phyloP scores from a whole-genome alignment of 2,797 vertebrate species.

The Limosa lapponica region DNA sequence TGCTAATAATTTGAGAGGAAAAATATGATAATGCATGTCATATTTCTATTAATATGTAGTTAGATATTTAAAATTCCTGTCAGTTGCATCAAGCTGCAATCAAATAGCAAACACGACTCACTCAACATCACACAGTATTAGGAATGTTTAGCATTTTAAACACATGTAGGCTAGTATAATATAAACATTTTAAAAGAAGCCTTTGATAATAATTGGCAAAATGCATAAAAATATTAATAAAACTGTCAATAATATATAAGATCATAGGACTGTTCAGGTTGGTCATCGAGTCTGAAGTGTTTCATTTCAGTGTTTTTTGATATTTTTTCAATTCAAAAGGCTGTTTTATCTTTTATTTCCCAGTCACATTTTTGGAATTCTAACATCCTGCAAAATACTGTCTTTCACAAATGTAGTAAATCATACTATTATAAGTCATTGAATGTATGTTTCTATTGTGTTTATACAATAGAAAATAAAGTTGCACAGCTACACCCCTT shows the following conservation, averaged over 20 bases:
- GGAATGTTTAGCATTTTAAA: not conserved
- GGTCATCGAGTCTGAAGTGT: not conserved
- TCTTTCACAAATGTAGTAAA: not conserved
- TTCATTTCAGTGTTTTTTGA: not conserved
- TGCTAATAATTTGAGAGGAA: not conserved
- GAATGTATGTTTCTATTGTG: accelerated
- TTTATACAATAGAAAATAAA: not conserved
- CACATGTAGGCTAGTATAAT: not conserved
- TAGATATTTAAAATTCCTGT: constrained; percentile 1
- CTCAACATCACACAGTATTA: not conserved
- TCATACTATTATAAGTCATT: not conserved
- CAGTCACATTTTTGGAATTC: not conserved
- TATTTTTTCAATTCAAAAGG: not conserved
- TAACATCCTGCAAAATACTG: not conserved
- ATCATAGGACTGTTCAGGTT: not conserved
- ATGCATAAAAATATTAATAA: not conserved
- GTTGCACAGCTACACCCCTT: not conserved
- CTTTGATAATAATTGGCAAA: not conserved
- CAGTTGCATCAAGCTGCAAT: not conserved
- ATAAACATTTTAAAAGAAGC: not conserved
- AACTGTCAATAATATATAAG: not conserved
- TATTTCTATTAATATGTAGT: not conserved
- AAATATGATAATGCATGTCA: not conserved
- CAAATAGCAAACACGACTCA: not conserved
- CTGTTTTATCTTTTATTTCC: not conserved